Evolutionary conservation across 1,140 invertebrate genomes (phyloP).

Genomic region (Drosophila virilis): DNA sequence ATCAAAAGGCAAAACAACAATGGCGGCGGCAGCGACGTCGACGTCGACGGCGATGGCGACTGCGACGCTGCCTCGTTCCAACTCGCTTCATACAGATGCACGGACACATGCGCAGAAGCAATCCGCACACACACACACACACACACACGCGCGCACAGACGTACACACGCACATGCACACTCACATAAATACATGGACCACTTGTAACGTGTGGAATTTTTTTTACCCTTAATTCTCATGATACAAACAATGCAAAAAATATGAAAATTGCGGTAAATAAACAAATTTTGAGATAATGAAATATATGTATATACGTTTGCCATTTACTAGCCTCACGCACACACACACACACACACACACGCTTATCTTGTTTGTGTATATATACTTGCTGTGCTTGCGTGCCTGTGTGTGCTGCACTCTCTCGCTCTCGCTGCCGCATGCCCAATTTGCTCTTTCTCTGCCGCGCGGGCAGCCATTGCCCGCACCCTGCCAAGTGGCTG

Average conservation of each 20-base stretch:
- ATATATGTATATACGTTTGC: slow-evolving; percentile 24
- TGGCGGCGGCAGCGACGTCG: slow-evolving; percentile 44
- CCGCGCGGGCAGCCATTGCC: slow-evolving; percentile 47
- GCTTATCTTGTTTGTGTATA: slow-evolving; percentile 1
- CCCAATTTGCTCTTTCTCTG: slow-evolving; percentile 19
- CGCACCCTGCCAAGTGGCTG: slow-evolving; percentile 58
- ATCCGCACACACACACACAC: slow-evolving; percentile 13
- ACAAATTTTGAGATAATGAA: slow-evolving; percentile 57
- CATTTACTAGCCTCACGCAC: slow-evolving; percentile 14
- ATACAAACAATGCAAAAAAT: slow-evolving; percentile 59
- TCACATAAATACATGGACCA: slow-evolving; percentile 23
- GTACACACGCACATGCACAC: background rate
- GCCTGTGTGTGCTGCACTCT: slow-evolving; percentile 19
- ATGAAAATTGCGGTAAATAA: slow-evolving; percentile 82
- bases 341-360: slow-evolving; percentile 26
- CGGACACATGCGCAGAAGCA: slow-evolving; percentile 65
- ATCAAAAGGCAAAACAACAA: slow-evolving; percentile 76
- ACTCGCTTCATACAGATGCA: slow-evolving; percentile 32
- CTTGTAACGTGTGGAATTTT: slow-evolving; percentile 51
- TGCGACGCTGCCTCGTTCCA: slow-evolving; percentile 37
- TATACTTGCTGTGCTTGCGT: slow-evolving; percentile 10
- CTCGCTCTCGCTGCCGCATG: slow-evolving; percentile 20
- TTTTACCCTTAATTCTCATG: slow-evolving; percentile 58
- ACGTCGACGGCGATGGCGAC: slow-evolving; percentile 4
- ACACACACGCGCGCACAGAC: slow-evolving; percentile 10